A percentile compares a stretch with the other conserved stretches of the same genome.
These are phyloP conservation scores for Scaptomyza flava DNA, from an alignment of 2,888 invertebrate species.

Conservation along the genomic window DNA sequence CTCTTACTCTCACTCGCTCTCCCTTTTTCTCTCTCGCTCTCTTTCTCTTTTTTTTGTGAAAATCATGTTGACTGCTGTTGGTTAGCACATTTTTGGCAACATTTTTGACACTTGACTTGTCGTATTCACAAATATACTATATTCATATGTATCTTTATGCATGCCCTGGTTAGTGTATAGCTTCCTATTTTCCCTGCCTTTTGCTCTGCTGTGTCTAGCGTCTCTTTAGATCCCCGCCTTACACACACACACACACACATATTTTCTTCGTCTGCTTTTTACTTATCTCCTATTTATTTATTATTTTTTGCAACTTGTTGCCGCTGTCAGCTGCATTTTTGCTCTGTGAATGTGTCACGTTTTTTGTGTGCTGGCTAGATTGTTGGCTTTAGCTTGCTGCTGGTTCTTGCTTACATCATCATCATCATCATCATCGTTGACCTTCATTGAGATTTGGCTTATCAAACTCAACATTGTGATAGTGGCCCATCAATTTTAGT, in stretches of 20 bases:
- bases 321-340: slow-evolving; percentile 46
- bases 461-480: slow-evolving; percentile 15
- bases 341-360: slow-evolving; percentile 45
- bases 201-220: slow-evolving; percentile 16
- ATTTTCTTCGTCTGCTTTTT: slow-evolving; percentile 22
- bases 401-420: slow-evolving; percentile 27
- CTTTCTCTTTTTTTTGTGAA: slow-evolving; percentile 30
- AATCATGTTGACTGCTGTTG: slow-evolving; percentile 67
- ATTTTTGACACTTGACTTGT: slow-evolving; percentile 31
- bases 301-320: slow-evolving; percentile 63
- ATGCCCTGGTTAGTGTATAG: slow-evolving; percentile 18
- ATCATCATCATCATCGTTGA: slow-evolving; percentile 34
- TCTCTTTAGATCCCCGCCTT: slow-evolving; percentile 16
- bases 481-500: slow-evolving; percentile 7
- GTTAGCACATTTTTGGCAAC: slow-evolving; percentile 65
- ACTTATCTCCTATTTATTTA: background rate
- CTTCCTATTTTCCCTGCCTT: slow-evolving; percentile 40
- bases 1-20: background rate
- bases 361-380: slow-evolving; percentile 23
- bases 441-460: slow-evolving; percentile 46
- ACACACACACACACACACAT: background rate
- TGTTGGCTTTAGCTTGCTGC: slow-evolving; percentile 19
- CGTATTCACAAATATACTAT: slow-evolving; percentile 8
- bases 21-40: background rate
- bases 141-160: slow-evolving; percentile 1